Conservation (phyloP, 2,113 vertebrate genomes). For the Illadopsis cleaveri region DNA sequence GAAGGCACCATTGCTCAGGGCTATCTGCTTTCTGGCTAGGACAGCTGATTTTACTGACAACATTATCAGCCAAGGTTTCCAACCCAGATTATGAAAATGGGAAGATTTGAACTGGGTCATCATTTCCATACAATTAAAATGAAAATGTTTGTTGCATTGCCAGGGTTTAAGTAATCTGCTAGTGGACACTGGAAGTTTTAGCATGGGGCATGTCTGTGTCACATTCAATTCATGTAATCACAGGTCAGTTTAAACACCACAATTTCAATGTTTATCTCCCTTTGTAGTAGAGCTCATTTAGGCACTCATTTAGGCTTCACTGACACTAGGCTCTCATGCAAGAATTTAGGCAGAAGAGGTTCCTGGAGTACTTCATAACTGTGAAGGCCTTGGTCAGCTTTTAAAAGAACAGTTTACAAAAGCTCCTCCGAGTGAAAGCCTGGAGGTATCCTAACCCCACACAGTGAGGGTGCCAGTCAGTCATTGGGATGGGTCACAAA, state of each 20-base stretch:
- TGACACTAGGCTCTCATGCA: not conserved
- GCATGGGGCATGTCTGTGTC: not conserved
- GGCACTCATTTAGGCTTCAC: not conserved
- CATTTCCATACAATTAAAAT: not conserved
- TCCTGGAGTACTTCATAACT: constrained; percentile 29
- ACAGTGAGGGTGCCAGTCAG: constrained; percentile 48
- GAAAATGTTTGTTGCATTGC: not conserved
- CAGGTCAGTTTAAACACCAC: constrained; percentile 12
- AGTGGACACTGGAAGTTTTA: not conserved
- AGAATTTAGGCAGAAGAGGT: constrained; percentile 35
- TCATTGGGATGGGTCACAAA: constrained; percentile 69
- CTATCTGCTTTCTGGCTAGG: not conserved
- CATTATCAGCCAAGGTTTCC: constrained; percentile 21
- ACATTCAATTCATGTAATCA: constrained; percentile 20
- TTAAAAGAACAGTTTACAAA: constrained; percentile 68
- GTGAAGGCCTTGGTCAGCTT: constrained; percentile 59
- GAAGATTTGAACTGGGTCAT: not conserved
- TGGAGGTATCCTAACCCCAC: constrained; percentile 50
- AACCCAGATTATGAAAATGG: constrained; percentile 3
- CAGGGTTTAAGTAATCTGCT: not conserved
- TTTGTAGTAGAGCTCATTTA: not conserved
- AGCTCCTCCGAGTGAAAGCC: constrained; percentile 50
- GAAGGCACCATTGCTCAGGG: not conserved
- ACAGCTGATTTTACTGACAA: constrained; percentile 32
- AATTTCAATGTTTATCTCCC: not conserved